phyloP scores from a whole-genome alignment of 1,140 invertebrate genomes.

The Paraescarpia echinospica region DNA sequence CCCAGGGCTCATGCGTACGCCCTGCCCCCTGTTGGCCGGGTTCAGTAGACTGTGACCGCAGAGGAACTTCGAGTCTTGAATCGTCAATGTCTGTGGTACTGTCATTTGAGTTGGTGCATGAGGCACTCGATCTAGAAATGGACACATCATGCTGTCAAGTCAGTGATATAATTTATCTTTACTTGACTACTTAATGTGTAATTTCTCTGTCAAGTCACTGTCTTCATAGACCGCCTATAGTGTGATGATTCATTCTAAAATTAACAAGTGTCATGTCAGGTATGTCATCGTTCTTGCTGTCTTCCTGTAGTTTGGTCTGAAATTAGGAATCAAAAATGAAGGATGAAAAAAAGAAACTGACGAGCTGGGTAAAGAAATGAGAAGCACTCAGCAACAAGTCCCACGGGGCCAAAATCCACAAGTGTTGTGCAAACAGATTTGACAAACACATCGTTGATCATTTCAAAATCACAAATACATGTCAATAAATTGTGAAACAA shows the following conservation, averaged over 20 bases:
- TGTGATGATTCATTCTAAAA: not conserved
- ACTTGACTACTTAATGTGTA: not conserved
- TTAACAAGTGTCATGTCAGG: not conserved
- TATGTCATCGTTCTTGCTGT: not conserved
- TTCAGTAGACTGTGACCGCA: not conserved
- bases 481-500: not conserved
- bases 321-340: not conserved
- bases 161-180: not conserved
- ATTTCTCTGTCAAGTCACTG: not conserved
- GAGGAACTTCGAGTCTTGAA: not conserved
- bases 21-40: not conserved
- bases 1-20: not conserved
- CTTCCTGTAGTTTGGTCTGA: not conserved
- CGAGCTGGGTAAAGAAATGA: not conserved
- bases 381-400: not conserved
- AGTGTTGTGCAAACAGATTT: too few relatives aligned
- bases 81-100: not conserved
- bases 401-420: not conserved
- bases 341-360: not conserved
- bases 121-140: not conserved
- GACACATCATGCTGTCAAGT: not conserved
- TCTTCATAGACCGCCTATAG: not conserved
- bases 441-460: too few relatives aligned
- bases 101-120: not conserved
- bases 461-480: too few relatives aligned